A percentile compares a stretch with the other conserved stretches of the same genome.
Conservation (phyloP, 2,113 vertebrate genomes). For the Chaetodon auriga region DNA sequence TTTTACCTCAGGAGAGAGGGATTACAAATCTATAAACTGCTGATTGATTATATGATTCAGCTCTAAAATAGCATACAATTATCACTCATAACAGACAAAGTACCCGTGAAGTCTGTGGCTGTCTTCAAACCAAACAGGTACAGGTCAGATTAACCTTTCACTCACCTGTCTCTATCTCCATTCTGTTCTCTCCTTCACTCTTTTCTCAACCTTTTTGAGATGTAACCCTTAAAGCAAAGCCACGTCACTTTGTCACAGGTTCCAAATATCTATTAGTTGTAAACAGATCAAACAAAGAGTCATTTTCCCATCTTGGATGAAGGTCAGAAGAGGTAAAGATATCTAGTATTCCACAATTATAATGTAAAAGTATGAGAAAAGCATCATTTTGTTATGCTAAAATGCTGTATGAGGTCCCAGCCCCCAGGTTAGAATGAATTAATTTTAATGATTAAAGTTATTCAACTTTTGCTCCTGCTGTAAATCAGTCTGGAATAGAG, state of each 20-base stretch:
- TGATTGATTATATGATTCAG: constrained; percentile 1
- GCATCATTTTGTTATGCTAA: too few species aligned
- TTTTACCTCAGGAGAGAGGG: neutral
- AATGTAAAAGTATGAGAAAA: neutral
- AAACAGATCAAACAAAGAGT: neutral
- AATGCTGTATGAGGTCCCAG: neutral
- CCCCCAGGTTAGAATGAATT: neutral
- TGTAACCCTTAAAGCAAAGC: neutral
- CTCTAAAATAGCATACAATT: neutral
- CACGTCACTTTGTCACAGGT: neutral
- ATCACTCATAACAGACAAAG: neutral
- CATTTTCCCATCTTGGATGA: neutral
- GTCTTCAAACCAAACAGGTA: constrained; percentile 9
- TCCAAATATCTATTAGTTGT: neutral
- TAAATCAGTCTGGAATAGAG: neutral
- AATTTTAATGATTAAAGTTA: neutral
- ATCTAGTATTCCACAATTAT: neutral
- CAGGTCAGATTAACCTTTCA: neutral
- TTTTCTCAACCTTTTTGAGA: neutral
- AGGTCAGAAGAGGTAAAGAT: neutral
- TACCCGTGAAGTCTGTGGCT: neutral
- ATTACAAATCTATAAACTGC: neutral
- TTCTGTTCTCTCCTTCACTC: neutral
- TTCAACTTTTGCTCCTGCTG: constrained; percentile 5
- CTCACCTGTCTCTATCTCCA: neutral